phyloP scores from a whole-genome alignment of 2,888 invertebrate species.

The Cryptosula pallasiana region DNA sequence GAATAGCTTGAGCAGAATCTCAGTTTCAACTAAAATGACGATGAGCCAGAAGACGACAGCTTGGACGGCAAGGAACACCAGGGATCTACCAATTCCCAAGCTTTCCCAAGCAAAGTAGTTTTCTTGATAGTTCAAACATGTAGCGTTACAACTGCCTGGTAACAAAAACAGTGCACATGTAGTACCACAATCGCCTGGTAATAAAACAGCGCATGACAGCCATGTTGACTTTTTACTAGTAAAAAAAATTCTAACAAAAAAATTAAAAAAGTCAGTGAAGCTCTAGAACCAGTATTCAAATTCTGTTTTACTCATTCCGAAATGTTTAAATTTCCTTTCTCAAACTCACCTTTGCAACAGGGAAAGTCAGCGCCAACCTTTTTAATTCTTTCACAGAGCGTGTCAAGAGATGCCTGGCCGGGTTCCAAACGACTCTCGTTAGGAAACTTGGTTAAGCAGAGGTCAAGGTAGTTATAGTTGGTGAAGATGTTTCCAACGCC shows the following conservation, averaged over 20 bases:
- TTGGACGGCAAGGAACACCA: conserved; percentile 60
- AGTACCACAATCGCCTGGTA: too few species aligned
- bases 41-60: conserved; percentile 61
- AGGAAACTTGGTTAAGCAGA: conserved; percentile 35
- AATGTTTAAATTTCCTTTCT: too few species aligned
- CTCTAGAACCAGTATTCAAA: too few species aligned
- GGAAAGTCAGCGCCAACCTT: conserved; percentile 5
- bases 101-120: conserved; percentile 63
- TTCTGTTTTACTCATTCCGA: too few species aligned
- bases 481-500: conserved; percentile 52
- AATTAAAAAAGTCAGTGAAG: too few species aligned
- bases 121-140: conserved; percentile 46
- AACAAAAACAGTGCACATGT: not conserved
- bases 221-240: too few species aligned
- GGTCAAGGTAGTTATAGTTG: conserved; percentile 43
- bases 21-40: conserved; percentile 62
- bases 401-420: not conserved
- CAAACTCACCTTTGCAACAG: conserved; percentile 32
- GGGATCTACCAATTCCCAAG: conserved; percentile 67
- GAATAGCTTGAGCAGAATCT: conserved; percentile 21
- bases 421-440: conserved; percentile 13
- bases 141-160: not conserved
- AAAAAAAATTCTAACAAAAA: too few species aligned
- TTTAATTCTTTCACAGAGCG: conserved; percentile 10
- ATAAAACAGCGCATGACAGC: too few species aligned